phyloP scores from a whole-genome alignment of 2,888 invertebrate species.

The Loripinus fragilis region DNA sequence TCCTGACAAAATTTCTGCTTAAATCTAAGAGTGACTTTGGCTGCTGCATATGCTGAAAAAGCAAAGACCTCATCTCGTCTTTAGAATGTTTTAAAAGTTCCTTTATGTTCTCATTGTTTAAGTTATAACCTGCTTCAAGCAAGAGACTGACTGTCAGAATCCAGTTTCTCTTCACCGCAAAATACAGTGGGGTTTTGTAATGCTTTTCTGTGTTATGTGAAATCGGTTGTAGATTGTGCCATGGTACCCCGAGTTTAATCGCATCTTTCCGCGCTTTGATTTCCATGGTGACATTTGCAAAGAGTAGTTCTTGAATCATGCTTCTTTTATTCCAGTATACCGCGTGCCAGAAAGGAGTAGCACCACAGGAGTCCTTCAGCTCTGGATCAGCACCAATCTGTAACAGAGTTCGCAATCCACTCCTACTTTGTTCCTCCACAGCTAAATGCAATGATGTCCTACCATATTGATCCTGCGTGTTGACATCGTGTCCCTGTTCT shows the following conservation, averaged over 20 bases:
- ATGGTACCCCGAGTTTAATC: conserved; percentile 53
- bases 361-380: conserved; percentile 40
- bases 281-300: conserved; percentile 54
- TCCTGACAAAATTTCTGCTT: conserved; percentile 40
- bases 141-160: conserved; percentile 33
- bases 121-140: conserved; percentile 48
- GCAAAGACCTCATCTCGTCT: conserved; percentile 10
- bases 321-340: conserved; percentile 60
- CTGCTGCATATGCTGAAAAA: conserved; percentile 35
- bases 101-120: conserved; percentile 37
- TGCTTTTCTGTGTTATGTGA: neutral
- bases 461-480: conserved; percentile 40
- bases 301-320: conserved; percentile 56
- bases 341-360: conserved; percentile 60
- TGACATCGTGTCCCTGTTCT: conserved; percentile 38
- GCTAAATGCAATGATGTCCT: conserved; percentile 54
- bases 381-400: conserved; percentile 52
- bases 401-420: conserved; percentile 43
- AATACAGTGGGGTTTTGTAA: conserved; percentile 36
- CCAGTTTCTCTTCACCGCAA: conserved; percentile 50
- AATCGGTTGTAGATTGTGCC: neutral
- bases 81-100: conserved; percentile 37
- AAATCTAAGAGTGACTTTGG: conserved; percentile 37
- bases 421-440: conserved; percentile 54
- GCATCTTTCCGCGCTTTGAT: conserved; percentile 48